Conservation (phyloP, 2,888 invertebrate genomes). For the Cantharis lateralis region DNA sequence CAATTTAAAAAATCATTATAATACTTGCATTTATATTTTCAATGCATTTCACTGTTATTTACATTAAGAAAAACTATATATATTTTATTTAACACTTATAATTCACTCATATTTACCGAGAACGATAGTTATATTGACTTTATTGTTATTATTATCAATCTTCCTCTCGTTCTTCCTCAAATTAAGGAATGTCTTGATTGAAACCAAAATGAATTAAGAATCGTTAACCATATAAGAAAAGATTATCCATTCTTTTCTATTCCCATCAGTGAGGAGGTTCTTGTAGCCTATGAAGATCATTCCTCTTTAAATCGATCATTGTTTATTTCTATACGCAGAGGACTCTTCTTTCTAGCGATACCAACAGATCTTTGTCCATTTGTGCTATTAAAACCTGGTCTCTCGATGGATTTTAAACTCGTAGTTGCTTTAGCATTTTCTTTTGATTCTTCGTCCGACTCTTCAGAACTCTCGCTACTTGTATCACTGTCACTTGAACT, state of each 20-base stretch:
- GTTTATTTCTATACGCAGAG: slow-evolving; percentile 50
- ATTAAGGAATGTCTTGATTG: not conserved
- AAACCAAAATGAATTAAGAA: not conserved
- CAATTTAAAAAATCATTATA: not conserved
- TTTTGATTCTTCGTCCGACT: slow-evolving; percentile 28
- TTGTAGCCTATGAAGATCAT: not conserved
- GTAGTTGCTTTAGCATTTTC: slow-evolving; percentile 4
- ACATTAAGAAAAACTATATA: not conserved
- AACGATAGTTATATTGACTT: not conserved
- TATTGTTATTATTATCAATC: not conserved
- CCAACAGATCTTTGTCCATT: slow-evolving; percentile 23
- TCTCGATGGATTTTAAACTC: slow-evolving; percentile 5
- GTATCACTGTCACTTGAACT: slow-evolving; percentile 25
- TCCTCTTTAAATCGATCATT: slow-evolving; percentile 46
- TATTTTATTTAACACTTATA: not conserved
- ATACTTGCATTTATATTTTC: not conserved
- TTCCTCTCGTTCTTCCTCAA: not conserved
- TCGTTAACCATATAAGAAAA: not conserved
- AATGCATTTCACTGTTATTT: not conserved
- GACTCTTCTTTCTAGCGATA: slow-evolving; percentile 43
- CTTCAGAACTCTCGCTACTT: slow-evolving; percentile 26
- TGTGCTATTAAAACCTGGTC: slow-evolving; percentile 44
- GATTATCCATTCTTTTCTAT: not conserved
- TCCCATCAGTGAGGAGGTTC: not conserved
- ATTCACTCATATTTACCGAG: not conserved